A percentile compares a stretch with the other conserved stretches of the same genome.
Conservation (phyloP, 1,140 invertebrate species). For the Teleogryllus occipitalis region DNA sequence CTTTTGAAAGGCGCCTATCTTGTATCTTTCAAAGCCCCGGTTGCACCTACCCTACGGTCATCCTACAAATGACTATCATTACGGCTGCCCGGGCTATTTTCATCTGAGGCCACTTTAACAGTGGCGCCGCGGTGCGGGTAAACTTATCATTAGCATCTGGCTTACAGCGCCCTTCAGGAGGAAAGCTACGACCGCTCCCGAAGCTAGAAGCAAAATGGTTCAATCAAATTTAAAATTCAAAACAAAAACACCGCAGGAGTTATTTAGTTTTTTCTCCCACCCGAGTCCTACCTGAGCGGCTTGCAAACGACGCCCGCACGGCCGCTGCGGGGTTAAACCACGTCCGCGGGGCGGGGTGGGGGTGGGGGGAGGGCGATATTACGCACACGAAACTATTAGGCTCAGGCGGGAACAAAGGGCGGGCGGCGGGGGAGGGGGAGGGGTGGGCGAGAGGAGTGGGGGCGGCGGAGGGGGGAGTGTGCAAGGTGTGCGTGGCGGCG, state of each 20-base stretch:
- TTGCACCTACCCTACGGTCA: neutral
- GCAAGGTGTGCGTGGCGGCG: too few species aligned
- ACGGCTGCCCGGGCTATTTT: neutral
- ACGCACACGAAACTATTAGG: neutral
- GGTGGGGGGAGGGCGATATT: neutral
- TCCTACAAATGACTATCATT: neutral
- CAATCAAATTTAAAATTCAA: conserved; percentile 6
- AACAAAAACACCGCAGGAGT: neutral
- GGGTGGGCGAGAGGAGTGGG: neutral
- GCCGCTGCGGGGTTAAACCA: neutral
- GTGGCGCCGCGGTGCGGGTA: neutral
- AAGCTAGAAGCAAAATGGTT: neutral
- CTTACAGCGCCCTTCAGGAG: neutral
- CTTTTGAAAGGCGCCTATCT: neutral
- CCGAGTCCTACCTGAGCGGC: neutral
- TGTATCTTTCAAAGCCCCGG: neutral
- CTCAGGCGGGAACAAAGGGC: neutral
- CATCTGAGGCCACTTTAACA: neutral
- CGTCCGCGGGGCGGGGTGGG: neutral
- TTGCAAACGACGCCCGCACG: neutral
- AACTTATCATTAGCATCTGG: neutral
- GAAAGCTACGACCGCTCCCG: neutral
- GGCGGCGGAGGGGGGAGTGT: neutral
- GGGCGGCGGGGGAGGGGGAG: too few species aligned
- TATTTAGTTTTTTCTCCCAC: neutral